Conservation (phyloP, 2,797 vertebrate genomes). For the Vespertilio murinus region DNA sequence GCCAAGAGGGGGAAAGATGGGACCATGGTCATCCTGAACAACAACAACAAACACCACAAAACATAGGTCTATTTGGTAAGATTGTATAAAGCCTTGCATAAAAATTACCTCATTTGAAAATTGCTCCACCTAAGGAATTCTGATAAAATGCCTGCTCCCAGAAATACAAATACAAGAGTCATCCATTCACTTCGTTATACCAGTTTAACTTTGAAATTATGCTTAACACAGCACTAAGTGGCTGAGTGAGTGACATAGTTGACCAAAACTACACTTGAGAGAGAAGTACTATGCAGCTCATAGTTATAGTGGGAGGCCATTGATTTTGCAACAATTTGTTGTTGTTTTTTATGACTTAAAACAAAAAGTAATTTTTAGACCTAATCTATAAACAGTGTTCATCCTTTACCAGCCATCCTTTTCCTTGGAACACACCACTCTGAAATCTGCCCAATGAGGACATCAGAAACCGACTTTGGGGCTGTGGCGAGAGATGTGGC, state of each 20-base stretch:
- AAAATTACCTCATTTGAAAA: constrained; percentile 30
- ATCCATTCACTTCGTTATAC: background rate
- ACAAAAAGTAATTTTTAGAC: constrained; percentile 32
- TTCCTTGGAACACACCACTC: background rate
- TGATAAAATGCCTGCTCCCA: background rate
- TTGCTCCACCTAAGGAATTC: background rate
- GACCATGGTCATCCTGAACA: background rate
- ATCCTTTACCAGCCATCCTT: constrained; percentile 21
- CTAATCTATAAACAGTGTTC: constrained; percentile 25
- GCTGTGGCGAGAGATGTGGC: background rate
- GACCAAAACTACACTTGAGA: background rate
- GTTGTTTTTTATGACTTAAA: constrained; percentile 41
- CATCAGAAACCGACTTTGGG: constrained; percentile 43
- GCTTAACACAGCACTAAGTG: background rate
- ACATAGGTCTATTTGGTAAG: constrained; percentile 8
- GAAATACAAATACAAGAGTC: constrained; percentile 12
- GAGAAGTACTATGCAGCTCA: background rate
- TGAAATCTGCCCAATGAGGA: constrained; percentile 45
- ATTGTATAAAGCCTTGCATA: constrained; percentile 31
- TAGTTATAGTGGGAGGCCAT: background rate
- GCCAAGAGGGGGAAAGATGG: background rate
- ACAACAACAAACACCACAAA: background rate
- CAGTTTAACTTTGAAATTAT: constrained; percentile 18
- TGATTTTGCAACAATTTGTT: constrained; percentile 19
- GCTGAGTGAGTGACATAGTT: background rate